These are phyloP conservation scores for Jaculus jaculus DNA, from an alignment of 2,113 vertebrate species.

Conservation along the genomic window DNA sequence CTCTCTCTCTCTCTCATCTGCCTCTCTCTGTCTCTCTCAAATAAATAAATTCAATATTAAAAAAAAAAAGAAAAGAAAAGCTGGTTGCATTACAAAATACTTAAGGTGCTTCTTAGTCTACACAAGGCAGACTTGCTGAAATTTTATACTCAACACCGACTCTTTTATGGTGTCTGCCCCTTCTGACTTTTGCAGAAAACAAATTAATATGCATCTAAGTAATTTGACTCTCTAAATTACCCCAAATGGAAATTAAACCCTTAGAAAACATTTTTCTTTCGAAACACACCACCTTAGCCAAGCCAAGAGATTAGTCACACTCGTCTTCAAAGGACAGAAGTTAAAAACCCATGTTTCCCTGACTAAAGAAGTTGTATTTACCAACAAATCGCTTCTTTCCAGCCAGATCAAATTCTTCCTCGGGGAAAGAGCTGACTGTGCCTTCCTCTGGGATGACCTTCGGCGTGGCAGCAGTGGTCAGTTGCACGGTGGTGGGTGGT, in stretches of 20 bases:
- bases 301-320: neutral
- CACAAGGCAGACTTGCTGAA: neutral
- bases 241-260: constrained; percentile 3
- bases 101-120: neutral
- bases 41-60: too few species aligned
- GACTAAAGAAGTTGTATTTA: constrained; percentile 78
- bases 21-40: too few species aligned
- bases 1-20: too few species aligned
- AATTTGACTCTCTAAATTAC: neutral
- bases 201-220: neutral
- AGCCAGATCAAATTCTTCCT: constrained; percentile 90
- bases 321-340: constrained; percentile 25
- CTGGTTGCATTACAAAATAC: neutral
- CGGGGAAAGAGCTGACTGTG: constrained; percentile 85
- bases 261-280: constrained; percentile 10
- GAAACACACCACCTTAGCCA: neutral
- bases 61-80: too few species aligned
- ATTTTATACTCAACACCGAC: neutral
- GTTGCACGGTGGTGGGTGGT: constrained; percentile 15
- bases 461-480: rapidly evolving
- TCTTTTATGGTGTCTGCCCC: neutral
- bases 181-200: neutral
- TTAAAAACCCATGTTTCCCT: neutral
- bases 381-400: constrained; percentile 96
- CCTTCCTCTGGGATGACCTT: constrained; percentile 76